phyloP scores from a whole-genome alignment of 2,888 invertebrate species.

The Limnephilus rhombicus region DNA sequence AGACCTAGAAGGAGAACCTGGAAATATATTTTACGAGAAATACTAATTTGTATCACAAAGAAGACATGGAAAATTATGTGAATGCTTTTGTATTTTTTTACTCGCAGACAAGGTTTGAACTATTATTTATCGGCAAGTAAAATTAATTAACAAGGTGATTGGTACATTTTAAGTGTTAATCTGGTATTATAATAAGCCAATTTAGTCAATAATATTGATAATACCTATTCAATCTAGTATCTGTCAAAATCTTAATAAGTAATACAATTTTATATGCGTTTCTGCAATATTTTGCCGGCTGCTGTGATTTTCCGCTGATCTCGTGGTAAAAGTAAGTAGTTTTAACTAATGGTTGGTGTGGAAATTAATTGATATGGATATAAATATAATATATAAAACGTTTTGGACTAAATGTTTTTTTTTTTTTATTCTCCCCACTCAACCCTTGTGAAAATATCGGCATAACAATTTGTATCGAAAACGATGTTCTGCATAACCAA shows the following conservation, averaged over 20 bases:
- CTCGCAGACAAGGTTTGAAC: neutral
- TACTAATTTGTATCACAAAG: neutral
- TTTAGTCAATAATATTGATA: neutral
- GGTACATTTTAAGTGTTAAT: neutral
- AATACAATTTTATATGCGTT: neutral
- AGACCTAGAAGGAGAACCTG: neutral
- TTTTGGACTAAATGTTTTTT: neutral
- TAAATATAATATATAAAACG: neutral
- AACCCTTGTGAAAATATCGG: neutral
- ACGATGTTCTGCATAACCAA: neutral
- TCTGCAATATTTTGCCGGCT: neutral
- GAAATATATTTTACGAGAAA: neutral
- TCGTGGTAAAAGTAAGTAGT: neutral
- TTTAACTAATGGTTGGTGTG: neutral
- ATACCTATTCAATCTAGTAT: neutral
- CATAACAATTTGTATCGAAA: neutral
- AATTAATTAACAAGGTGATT: neutral
- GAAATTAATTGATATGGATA: neutral
- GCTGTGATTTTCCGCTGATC: neutral
- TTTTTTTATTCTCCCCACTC: neutral
- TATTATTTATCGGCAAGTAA: neutral
- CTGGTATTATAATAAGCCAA: neutral
- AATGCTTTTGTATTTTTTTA: neutral
- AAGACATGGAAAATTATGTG: neutral
- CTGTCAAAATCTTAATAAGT: neutral